Evolutionary conservation across 2,888 invertebrate genomes (phyloP).

Genomic region (Graphium colonna): DNA sequence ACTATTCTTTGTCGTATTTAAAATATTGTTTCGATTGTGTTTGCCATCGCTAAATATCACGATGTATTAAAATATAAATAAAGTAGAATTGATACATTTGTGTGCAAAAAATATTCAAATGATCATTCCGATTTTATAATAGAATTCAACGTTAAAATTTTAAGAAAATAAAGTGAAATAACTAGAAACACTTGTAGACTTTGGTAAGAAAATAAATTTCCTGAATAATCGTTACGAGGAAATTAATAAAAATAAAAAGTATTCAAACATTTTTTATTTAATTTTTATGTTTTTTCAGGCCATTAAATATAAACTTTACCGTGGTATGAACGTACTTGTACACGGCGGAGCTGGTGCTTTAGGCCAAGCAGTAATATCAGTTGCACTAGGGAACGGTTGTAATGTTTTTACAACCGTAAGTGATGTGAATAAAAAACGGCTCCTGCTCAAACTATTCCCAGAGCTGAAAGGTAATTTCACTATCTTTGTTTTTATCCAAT

Average conservation of each 20-base stretch:
- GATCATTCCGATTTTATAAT: too few species aligned
- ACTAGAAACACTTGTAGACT: too few species aligned
- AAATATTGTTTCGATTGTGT: too few species aligned
- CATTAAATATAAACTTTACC: conserved; percentile 30
- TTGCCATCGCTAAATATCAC: too few species aligned
- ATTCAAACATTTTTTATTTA: conserved; percentile 50
- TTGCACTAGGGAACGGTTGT: conserved; percentile 34
- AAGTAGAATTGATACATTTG: too few species aligned
- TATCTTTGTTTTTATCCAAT: neutral
- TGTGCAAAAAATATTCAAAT: too few species aligned
- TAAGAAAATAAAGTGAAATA: too few species aligned
- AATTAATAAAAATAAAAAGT: conserved; percentile 56
- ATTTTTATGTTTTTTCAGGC: conserved; percentile 27
- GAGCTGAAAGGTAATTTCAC: conserved; percentile 38
- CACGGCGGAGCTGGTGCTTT: conserved; percentile 46
- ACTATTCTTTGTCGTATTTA: too few species aligned
- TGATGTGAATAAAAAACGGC: conserved; percentile 37
- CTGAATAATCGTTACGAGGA: neutral
- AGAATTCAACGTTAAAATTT: too few species aligned
- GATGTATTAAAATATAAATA: too few species aligned
- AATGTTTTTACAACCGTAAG: conserved; percentile 48
- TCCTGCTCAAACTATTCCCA: conserved; percentile 42
- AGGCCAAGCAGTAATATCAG: conserved; percentile 49
- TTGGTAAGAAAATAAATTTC: neutral
- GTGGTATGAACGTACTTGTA: conserved; percentile 36